Percentiles rank a stretch among this genome's conserved stretches.
Evolutionary conservation across 2,888 invertebrate species (phyloP).

Genomic region (Andrena chrysosceles): DNA sequence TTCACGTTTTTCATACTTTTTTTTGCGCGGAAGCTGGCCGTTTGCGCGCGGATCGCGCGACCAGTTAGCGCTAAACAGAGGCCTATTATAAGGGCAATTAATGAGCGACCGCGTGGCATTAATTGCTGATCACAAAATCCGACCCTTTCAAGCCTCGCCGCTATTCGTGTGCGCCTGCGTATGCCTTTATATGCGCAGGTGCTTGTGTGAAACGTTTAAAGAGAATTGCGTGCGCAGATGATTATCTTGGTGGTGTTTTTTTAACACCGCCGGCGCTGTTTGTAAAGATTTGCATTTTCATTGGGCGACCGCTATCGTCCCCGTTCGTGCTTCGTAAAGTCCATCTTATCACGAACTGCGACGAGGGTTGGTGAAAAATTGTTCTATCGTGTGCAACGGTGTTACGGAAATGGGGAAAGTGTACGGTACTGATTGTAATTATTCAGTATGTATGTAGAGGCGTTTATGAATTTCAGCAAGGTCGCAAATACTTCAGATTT

Average conservation of each 20-base stretch:
- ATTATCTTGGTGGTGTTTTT: slow-evolving; percentile 45
- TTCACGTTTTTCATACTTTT: slow-evolving; percentile 55
- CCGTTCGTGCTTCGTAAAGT: slow-evolving; percentile 4
- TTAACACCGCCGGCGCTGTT: slow-evolving; percentile 44
- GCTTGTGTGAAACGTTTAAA: neutral
- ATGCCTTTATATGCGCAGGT: neutral
- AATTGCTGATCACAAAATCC: slow-evolving; percentile 74
- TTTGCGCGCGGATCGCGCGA: slow-evolving; percentile 58
- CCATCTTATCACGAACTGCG: neutral
- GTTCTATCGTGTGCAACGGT: no score
- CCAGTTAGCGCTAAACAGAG: slow-evolving; percentile 69
- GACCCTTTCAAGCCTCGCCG: neutral
- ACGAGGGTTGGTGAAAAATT: neutral
- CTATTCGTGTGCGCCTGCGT: neutral
- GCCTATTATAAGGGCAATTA: slow-evolving; percentile 75
- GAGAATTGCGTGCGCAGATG: slow-evolving; percentile 41
- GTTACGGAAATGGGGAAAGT: no score
- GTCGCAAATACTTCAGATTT: no score
- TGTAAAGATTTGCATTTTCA: slow-evolving; percentile 67
- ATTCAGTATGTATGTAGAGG: no score
- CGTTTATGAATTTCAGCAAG: no score
- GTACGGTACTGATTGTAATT: no score
- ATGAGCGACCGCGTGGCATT: slow-evolving; percentile 73
- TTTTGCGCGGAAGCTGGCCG: slow-evolving; percentile 46
- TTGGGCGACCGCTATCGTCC: neutral